Percentiles rank a stretch among this genome's conserved stretches.
phyloP scores from a whole-genome alignment of 2,113 vertebrate genomes.

The Tringa solitaria region DNA sequence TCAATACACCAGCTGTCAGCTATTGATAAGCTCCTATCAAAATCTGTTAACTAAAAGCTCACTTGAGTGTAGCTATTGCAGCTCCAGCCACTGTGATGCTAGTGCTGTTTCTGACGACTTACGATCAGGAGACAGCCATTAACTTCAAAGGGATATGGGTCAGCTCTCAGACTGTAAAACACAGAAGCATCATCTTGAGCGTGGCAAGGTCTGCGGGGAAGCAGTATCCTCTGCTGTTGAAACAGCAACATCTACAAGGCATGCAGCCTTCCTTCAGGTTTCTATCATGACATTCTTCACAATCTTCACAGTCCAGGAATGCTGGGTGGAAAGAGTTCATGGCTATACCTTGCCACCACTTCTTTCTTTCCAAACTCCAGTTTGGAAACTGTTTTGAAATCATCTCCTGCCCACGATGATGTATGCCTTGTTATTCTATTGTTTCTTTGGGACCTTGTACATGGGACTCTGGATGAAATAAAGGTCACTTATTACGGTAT shows the following conservation, averaged over 20 bases:
- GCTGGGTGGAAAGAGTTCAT: neutral
- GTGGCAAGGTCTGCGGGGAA: neutral
- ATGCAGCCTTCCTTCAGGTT: neutral
- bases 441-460: neutral
- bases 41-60: neutral
- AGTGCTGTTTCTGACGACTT: neutral
- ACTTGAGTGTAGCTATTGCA: neutral
- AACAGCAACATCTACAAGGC: neutral
- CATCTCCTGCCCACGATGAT: neutral
- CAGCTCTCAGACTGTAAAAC: neutral
- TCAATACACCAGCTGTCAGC: neutral
- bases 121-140: neutral
- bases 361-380: neutral
- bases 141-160: neutral
- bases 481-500: neutral
- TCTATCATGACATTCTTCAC: neutral
- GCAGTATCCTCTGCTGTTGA: neutral
- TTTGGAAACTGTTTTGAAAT: neutral
- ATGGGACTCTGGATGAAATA: neutral
- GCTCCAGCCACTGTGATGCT: fast-evolving
- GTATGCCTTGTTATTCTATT: neutral
- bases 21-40: neutral
- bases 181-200: neutral
- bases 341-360: neutral
- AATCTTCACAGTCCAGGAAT: neutral